Percentiles rank a stretch among this genome's conserved stretches.
phyloP scores from a whole-genome alignment of 2,797 vertebrate species.

The Bradypus variegatus region DNA sequence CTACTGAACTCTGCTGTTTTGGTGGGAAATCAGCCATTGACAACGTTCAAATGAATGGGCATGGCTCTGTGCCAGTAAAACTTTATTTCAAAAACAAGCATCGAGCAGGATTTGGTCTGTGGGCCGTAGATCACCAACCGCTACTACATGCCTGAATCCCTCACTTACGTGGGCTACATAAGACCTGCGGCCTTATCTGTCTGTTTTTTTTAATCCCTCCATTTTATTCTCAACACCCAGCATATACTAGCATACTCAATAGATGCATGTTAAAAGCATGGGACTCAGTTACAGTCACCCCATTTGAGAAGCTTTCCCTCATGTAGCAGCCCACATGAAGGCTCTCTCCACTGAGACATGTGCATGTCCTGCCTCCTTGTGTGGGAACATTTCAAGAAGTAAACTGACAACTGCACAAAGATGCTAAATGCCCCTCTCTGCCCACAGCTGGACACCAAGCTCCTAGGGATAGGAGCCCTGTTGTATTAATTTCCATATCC shows the following conservation, averaged over 20 bases:
- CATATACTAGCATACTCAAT: too few relatives aligned
- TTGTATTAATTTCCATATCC: neutral
- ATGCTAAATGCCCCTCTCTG: neutral
- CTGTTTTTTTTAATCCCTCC: neutral
- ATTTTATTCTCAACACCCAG: neutral
- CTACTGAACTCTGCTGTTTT: neutral
- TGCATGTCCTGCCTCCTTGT: too few relatives aligned
- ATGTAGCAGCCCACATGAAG: neutral
- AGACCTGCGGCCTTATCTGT: neutral
- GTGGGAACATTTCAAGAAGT: neutral
- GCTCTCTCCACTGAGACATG: neutral
- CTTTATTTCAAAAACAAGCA: constrained; percentile 24
- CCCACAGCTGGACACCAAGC: neutral
- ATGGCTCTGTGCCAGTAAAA: neutral
- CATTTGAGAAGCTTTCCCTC: neutral
- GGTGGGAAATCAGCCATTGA: neutral
- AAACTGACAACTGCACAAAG: neutral
- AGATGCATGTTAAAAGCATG: neutral
- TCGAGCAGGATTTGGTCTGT: neutral
- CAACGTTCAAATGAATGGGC: neutral
- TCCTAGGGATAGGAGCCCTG: neutral
- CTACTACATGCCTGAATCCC: neutral
- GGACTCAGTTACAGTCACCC: neutral
- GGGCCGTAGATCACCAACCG: neutral
- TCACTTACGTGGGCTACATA: neutral